A percentile compares a stretch with the other conserved stretches of the same genome.
Conservation (phyloP, 2,113 vertebrate species). For the Datnioides undecimradiatus region DNA sequence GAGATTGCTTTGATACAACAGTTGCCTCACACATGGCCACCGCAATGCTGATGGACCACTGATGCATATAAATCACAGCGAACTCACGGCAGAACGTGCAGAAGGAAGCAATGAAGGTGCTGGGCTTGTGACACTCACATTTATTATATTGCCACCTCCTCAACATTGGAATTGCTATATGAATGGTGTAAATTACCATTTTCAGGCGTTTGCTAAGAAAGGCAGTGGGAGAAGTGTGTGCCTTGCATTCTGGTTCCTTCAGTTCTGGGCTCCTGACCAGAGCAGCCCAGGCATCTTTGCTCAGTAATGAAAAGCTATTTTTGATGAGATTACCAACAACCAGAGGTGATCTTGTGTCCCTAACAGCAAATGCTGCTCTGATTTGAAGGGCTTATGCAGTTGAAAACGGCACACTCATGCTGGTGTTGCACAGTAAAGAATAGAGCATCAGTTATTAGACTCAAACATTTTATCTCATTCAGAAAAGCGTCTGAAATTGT, state of each 20-base stretch:
- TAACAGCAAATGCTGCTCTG: slow-evolving; percentile 23
- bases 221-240: slow-evolving; percentile 15
- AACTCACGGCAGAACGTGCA: slow-evolving; percentile 18
- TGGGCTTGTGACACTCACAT: slow-evolving; percentile 31
- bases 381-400: slow-evolving; percentile 22
- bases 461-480: not conserved
- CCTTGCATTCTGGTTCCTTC: slow-evolving; percentile 8
- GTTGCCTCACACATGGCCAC: slow-evolving; percentile 23
- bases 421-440: not conserved
- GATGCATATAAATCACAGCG: slow-evolving; percentile 37
- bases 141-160: slow-evolving; percentile 15
- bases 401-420: not conserved
- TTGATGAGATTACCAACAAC: slow-evolving; percentile 40
- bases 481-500: not conserved
- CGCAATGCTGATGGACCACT: slow-evolving; percentile 29
- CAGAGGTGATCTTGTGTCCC: slow-evolving; percentile 25
- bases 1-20: slow-evolving; percentile 34
- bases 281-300: slow-evolving; percentile 21
- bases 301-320: slow-evolving; percentile 64
- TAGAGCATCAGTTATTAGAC: not conserved
- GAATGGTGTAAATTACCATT: slow-evolving; percentile 13
- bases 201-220: slow-evolving; percentile 2
- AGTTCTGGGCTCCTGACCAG: slow-evolving; percentile 55
- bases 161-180: slow-evolving; percentile 3
- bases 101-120: slow-evolving; percentile 16